A percentile compares a stretch with the other conserved stretches of the same genome.
These are phyloP conservation scores for Myotis findleyi DNA, from an alignment of 2,797 vertebrate genomes.

Conservation along the genomic window DNA sequence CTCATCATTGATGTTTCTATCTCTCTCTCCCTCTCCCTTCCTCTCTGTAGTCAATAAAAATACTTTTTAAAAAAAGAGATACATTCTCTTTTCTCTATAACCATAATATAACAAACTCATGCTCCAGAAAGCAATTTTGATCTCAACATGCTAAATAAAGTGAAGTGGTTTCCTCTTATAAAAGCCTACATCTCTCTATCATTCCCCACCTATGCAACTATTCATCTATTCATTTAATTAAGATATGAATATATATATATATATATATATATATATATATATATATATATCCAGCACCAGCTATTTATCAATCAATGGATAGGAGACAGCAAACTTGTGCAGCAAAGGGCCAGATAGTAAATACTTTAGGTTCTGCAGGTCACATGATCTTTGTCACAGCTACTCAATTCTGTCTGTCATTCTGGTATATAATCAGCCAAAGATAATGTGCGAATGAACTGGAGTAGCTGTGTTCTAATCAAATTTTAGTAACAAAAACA, in stretches of 20 bases:
- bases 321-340: not conserved
- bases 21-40: too few species aligned
- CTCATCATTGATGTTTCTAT: too few species aligned
- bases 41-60: too few species aligned
- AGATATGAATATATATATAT: not conserved
- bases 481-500: conserved; percentile 16
- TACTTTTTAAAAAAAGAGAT: not conserved
- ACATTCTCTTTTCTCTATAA: not conserved
- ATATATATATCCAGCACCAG: not conserved
- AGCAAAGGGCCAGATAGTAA: not conserved
- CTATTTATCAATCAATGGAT: not conserved
- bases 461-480: not conserved
- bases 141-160: conserved; percentile 7
- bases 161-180: not conserved
- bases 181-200: not conserved
- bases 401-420: not conserved
- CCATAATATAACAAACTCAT: conserved; percentile 3
- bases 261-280: not conserved
- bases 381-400: not conserved
- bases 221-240: conserved; percentile 30
- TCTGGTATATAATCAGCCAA: not conserved
- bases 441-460: not conserved
- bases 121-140: not conserved
- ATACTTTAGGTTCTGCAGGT: not conserved
- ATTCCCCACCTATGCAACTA: not conserved